These are phyloP conservation scores for Pionites leucogaster DNA, from an alignment of 2,113 vertebrate species.

Conservation along the genomic window DNA sequence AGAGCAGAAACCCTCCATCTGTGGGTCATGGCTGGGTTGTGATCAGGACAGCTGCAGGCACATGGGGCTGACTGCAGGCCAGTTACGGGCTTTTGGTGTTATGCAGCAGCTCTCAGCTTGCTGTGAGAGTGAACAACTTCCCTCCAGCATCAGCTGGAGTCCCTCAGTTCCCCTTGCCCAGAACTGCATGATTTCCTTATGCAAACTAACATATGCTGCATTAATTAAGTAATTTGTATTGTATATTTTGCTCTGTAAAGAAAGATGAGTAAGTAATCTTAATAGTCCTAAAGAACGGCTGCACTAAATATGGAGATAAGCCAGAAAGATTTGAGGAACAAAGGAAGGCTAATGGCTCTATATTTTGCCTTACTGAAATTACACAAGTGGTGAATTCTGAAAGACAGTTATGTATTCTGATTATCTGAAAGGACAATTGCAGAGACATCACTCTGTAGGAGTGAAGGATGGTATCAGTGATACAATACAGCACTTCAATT, in stretches of 20 bases:
- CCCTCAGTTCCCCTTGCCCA: background rate
- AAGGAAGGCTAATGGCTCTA: constrained; percentile 12
- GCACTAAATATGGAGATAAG: background rate
- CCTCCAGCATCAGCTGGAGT: background rate
- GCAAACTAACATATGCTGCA: background rate
- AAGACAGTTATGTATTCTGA: constrained; percentile 6
- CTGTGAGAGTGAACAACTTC: background rate
- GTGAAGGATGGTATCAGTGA: background rate
- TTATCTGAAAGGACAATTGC: constrained; percentile 22
- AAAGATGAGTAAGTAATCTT: background rate
- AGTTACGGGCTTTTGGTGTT: rapidly evolving
- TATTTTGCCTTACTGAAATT: constrained; percentile 34
- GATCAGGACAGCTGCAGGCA: rapidly evolving
- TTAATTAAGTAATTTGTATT: background rate
- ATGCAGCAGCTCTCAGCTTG: background rate
- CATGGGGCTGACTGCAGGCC: rapidly evolving
- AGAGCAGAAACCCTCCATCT: rapidly evolving
- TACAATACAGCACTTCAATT: background rate
- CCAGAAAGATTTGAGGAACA: background rate
- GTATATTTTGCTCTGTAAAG: background rate
- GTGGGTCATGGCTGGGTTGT: background rate
- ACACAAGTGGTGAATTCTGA: constrained; percentile 4
- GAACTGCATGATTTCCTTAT: background rate
- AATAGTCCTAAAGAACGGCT: background rate
- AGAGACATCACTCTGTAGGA: background rate